These are phyloP conservation scores for Polypedilum vanderplanki DNA, from an alignment of 1,140 invertebrate genomes.

Conservation along the genomic window DNA sequence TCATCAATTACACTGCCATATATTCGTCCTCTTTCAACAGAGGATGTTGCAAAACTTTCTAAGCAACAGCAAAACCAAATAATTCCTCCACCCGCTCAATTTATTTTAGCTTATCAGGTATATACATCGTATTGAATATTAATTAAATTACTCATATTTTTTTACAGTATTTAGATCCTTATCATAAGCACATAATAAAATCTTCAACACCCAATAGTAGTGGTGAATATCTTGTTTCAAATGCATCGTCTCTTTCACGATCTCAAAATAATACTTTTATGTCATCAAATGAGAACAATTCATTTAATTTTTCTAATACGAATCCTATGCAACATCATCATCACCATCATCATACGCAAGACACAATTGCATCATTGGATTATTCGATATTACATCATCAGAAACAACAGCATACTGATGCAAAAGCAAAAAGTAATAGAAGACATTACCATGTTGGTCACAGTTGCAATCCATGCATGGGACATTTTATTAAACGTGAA, in stretches of 20 bases:
- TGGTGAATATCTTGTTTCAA: conserved; percentile 60
- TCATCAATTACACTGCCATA: conserved; percentile 42
- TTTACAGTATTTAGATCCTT: conserved; percentile 53
- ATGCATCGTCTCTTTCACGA: conserved; percentile 48
- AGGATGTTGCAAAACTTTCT: conserved; percentile 55
- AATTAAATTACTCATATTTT: neutral
- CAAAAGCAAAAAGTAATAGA: conserved; percentile 35
- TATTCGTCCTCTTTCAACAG: conserved; percentile 59
- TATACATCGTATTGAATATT: neutral
- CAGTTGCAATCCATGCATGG: conserved; percentile 62
- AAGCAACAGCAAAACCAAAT: conserved; percentile 48
- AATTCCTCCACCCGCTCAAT: conserved; percentile 48
- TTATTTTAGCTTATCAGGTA: conserved; percentile 56
- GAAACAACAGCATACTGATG: conserved; percentile 34
- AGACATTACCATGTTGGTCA: conserved; percentile 48
- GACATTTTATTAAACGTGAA: conserved; percentile 39
- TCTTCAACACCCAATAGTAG: conserved; percentile 48
- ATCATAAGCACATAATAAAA: conserved; percentile 58
- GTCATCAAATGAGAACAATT: conserved; percentile 45
- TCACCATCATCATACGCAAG: conserved; percentile 39
- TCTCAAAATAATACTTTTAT: conserved; percentile 57
- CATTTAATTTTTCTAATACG: conserved; percentile 34
- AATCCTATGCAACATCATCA: conserved; percentile 35
- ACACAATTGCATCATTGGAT: neutral
- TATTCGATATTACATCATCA: conserved; percentile 30